Evolutionary conservation across 1,140 invertebrate genomes (phyloP).

Genomic region (Mamestra configurata): DNA sequence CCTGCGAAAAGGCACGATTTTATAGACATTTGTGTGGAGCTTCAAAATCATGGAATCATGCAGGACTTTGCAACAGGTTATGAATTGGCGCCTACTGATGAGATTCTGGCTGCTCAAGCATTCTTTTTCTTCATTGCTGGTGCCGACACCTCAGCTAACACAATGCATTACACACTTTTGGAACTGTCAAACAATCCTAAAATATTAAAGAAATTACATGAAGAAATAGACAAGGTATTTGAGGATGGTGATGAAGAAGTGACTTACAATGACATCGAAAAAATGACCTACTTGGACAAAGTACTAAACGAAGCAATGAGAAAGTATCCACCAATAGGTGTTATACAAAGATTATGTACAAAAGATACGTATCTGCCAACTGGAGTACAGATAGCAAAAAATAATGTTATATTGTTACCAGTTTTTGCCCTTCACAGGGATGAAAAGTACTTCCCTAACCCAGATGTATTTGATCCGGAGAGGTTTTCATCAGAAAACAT

Average conservation of each 20-base stretch:
- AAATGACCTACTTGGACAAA: conserved; percentile 86
- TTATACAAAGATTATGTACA: conserved; percentile 79
- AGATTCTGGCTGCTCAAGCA: conserved; percentile 86
- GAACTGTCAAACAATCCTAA: conserved; percentile 79
- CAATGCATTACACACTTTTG: conserved; percentile 74
- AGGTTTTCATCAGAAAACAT: conserved; percentile 87
- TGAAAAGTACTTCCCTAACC: conserved; percentile 87
- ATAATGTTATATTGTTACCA: conserved; percentile 86
- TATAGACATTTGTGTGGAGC: conserved; percentile 60
- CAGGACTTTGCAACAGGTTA: conserved; percentile 60
- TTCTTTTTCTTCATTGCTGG: conserved; percentile 89
- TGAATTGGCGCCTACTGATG: conserved; percentile 68
- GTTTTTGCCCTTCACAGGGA: conserved; percentile 89
- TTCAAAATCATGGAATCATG: conserved; percentile 64
- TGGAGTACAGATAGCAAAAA: conserved; percentile 82
- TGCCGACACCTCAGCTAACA: conserved; percentile 84
- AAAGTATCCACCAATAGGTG: conserved; percentile 84
- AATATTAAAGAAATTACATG: conserved; percentile 77
- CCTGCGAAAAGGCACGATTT: conserved; percentile 59
- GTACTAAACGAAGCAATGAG: conserved; percentile 82
- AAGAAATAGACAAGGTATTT: conserved; percentile 80
- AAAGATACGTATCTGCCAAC: conserved; percentile 83
- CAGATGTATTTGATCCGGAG: conserved; percentile 89
- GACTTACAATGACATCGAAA: conserved; percentile 78
- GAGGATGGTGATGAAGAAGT: conserved; percentile 68